Conservation (phyloP, 2,113 vertebrate species). For the Eptatretus burgeri region DNA sequence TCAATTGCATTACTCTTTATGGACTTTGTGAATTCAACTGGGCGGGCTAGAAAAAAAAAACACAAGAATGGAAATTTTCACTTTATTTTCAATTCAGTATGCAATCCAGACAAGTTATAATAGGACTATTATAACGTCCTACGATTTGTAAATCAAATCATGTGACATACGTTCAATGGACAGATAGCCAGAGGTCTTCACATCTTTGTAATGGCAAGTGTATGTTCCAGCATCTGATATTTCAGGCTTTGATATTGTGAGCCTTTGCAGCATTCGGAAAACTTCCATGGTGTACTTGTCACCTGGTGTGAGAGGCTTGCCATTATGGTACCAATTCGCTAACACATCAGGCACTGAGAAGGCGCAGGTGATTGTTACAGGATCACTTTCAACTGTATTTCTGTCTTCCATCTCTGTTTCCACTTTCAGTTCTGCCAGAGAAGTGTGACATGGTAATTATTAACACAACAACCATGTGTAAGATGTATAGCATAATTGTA, state of each 20-base stretch:
- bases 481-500: too few species aligned
- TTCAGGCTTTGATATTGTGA: constrained; percentile 48
- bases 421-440: constrained; percentile 34
- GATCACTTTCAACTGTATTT: constrained; percentile 59
- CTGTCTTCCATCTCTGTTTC: constrained; percentile 54
- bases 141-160: too few species aligned
- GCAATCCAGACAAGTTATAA: too few species aligned
- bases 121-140: too few species aligned
- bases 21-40: constrained; percentile 93
- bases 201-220: constrained; percentile 39
- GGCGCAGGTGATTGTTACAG: constrained; percentile 46
- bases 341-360: constrained; percentile 66
- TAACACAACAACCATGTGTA: too few species aligned
- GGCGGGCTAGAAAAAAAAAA: constrained; percentile 41
- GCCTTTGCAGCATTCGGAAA: constrained; percentile 55
- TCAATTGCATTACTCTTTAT: constrained; percentile 92
- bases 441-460: neutral
- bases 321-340: constrained; percentile 63
- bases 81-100: too few species aligned
- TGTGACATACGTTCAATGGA: constrained; percentile 50
- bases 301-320: constrained; percentile 41
- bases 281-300: constrained; percentile 44
- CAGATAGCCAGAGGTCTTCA: constrained; percentile 56
- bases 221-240: constrained; percentile 62
- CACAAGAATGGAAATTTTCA: neutral